Evolutionary conservation across 2,888 invertebrate genomes (phyloP).

Genomic region (Muscina levida): DNA sequence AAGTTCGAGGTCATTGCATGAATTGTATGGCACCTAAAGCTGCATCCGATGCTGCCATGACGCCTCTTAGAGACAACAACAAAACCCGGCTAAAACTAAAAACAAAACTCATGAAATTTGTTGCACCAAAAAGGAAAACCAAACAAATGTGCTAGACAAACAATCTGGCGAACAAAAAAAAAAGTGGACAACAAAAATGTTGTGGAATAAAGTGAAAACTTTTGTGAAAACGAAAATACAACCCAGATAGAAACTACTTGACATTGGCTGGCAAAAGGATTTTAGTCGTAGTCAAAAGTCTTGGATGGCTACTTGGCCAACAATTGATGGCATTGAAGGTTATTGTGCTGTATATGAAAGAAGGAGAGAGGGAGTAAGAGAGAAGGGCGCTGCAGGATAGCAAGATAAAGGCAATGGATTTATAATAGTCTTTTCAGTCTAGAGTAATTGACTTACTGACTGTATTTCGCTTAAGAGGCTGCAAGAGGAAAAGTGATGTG

Average conservation of each 20-base stretch:
- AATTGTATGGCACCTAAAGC: neutral
- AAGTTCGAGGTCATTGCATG: slow-evolving; percentile 76
- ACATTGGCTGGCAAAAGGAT: no score
- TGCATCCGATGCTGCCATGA: neutral
- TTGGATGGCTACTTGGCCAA: slow-evolving; percentile 44
- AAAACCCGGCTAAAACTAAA: slow-evolving; percentile 7
- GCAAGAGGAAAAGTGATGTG: no score
- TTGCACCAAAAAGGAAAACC: slow-evolving; percentile 20
- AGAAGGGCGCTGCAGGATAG: slow-evolving; percentile 22
- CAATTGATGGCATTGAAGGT: no score
- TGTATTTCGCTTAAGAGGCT: no score
- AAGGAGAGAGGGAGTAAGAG: slow-evolving; percentile 36
- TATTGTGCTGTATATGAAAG: slow-evolving; percentile 15
- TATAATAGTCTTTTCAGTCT: slow-evolving; percentile 24
- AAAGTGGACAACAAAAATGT: slow-evolving; percentile 11
- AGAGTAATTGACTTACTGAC: slow-evolving; percentile 62
- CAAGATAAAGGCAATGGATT: neutral
- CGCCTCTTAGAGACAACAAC: neutral
- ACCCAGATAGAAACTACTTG: slow-evolving; percentile 30
- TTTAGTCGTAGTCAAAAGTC: slow-evolving; percentile 16
- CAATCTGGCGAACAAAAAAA: neutral
- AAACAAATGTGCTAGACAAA: slow-evolving; percentile 31
- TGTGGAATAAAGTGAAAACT: slow-evolving; percentile 55
- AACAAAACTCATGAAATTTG: slow-evolving; percentile 7
- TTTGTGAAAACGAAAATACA: neutral